Conservation (phyloP, 2,113 vertebrate species). For the Montifringilla adamsi region DNA sequence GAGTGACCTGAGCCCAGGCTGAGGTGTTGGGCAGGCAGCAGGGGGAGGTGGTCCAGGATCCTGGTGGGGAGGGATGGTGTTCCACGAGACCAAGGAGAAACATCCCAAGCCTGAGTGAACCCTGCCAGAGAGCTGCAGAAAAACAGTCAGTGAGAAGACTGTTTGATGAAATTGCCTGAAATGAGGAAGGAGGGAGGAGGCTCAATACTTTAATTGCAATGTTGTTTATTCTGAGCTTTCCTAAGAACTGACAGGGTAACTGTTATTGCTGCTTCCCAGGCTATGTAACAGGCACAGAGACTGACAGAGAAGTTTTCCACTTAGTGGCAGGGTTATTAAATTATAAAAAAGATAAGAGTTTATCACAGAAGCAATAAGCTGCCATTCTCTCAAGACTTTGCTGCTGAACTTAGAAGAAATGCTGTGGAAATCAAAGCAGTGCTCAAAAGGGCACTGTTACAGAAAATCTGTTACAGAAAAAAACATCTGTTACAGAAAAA, state of each 20-base stretch:
- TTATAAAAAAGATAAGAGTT: neutral
- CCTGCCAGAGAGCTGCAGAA: neutral
- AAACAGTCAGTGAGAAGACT: neutral
- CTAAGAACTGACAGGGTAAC: neutral
- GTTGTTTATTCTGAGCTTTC: neutral
- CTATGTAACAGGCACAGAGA: neutral
- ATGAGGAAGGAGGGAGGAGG: neutral
- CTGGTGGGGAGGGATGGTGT: neutral
- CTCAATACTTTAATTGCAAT: neutral
- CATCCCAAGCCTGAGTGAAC: neutral
- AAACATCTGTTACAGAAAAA: neutral
- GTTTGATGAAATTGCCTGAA: neutral
- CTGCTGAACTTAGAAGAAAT: neutral
- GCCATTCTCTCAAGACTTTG: neutral
- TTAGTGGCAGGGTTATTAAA: neutral
- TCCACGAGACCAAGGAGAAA: neutral
- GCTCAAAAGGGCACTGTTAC: neutral
- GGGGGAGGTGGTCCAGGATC: neutral
- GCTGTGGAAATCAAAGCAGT: neutral
- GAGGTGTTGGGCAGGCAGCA: fast-evolving
- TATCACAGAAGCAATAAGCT: neutral
- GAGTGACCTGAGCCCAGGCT: fast-evolving
- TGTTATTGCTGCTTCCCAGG: neutral
- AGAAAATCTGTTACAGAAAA: neutral
- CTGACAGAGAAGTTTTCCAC: neutral